phyloP scores from a whole-genome alignment of 2,113 vertebrate species.

The Aegotheles bennettii region DNA sequence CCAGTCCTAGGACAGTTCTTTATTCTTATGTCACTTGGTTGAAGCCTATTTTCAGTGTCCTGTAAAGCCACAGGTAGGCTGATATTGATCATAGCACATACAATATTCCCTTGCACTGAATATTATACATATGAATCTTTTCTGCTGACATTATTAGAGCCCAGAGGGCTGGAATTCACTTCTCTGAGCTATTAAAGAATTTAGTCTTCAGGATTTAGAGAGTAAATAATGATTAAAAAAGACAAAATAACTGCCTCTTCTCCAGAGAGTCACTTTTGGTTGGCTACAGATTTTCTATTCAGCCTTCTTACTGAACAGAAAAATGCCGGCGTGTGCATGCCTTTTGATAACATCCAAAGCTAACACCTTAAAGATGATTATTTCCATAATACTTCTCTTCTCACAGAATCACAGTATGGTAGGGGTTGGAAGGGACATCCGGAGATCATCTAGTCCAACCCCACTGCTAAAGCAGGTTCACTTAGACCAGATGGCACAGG shows the following conservation, averaged over 20 bases:
- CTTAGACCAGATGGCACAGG: no score
- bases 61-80: not conserved
- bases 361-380: not conserved
- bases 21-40: not conserved
- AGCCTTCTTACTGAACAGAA: not conserved
- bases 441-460: no score
- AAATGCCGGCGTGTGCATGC: not conserved
- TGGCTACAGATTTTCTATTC: not conserved
- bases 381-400: not conserved
- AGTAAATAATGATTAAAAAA: not conserved
- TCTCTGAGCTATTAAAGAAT: not conserved
- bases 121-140: not conserved
- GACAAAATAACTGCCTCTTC: not conserved
- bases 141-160: not conserved
- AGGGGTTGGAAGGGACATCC: no score
- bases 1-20: not conserved
- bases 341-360: not conserved
- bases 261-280: not conserved
- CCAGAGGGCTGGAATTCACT: not conserved
- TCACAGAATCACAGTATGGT: not conserved
- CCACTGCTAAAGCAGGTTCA: no score
- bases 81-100: not conserved
- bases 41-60: not conserved
- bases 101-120: not conserved
- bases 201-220: not conserved